Percentiles rank a stretch among this genome's conserved stretches.
Conservation (phyloP, 2,888 invertebrate species). For the Stenotaenia linearis region DNA sequence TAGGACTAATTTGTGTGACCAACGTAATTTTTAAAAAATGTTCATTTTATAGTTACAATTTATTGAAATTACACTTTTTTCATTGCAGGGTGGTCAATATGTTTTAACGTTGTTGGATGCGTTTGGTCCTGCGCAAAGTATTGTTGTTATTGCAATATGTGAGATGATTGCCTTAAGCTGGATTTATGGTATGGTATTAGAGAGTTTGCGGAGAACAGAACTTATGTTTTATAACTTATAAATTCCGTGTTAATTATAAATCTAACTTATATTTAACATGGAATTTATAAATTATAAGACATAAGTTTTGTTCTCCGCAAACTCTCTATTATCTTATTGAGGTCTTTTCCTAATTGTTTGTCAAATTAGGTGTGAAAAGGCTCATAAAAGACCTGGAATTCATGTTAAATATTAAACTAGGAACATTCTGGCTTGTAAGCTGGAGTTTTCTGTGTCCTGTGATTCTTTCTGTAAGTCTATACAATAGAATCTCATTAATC, state of each 20-base stretch:
- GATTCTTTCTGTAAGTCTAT: neutral
- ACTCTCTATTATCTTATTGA: no score
- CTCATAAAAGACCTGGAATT: slow-evolving; percentile 44
- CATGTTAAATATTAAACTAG: slow-evolving; percentile 43
- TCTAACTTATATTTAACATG: no score
- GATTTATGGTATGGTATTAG: slow-evolving; percentile 74
- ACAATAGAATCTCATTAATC: neutral
- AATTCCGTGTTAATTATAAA: no score
- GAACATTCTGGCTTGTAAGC: slow-evolving; percentile 48
- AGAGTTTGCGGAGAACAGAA: no score
- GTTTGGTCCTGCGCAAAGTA: slow-evolving; percentile 57
- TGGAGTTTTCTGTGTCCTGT: slow-evolving; percentile 49
- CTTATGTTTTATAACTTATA: no score
- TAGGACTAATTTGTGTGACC: slow-evolving; percentile 41
- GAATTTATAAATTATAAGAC: no score
- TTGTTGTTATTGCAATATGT: slow-evolving; percentile 63
- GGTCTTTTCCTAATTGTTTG: neutral
- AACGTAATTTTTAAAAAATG: no score
- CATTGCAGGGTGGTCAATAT: slow-evolving; percentile 63
- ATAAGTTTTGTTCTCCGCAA: no score
- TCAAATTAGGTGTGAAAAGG: slow-evolving; percentile 33
- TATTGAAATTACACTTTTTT: neutral
- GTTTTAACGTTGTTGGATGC: slow-evolving; percentile 65
- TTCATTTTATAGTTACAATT: neutral
- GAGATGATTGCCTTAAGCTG: slow-evolving; percentile 66